phyloP scores from a whole-genome alignment of 2,888 invertebrate genomes.

The Acronicta aceris region DNA sequence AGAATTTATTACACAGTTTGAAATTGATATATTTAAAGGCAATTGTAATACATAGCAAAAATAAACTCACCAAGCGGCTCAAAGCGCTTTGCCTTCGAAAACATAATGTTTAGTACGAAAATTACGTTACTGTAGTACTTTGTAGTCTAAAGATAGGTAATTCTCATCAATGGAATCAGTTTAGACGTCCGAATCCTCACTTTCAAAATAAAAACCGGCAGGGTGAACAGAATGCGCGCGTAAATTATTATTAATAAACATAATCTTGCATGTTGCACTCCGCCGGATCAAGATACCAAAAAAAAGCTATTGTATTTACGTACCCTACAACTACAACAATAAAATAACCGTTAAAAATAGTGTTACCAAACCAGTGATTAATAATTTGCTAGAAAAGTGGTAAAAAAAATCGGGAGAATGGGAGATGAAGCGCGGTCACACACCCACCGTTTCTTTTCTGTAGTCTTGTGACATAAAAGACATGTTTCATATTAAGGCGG shows the following conservation, averaged over 20 bases:
- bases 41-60: neutral
- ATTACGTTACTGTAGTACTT: slow-evolving; percentile 5
- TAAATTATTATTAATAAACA: slow-evolving; percentile 52
- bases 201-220: slow-evolving; percentile 19
- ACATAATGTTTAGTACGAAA: slow-evolving; percentile 69
- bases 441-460: too few relatives aligned
- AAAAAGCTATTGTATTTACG: too few relatives aligned
- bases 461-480: too few relatives aligned
- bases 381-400: too few relatives aligned
- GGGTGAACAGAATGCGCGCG: slow-evolving; percentile 56
- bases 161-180: slow-evolving; percentile 18
- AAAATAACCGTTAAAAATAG: too few relatives aligned
- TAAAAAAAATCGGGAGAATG: too few relatives aligned
- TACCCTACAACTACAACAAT: too few relatives aligned
- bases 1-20: too few relatives aligned
- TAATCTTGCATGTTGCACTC: slow-evolving; percentile 5
- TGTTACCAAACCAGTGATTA: too few relatives aligned
- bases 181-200: slow-evolving; percentile 13
- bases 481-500: too few relatives aligned
- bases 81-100: slow-evolving; percentile 85
- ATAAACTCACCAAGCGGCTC: slow-evolving; percentile 77
- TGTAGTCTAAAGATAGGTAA: slow-evolving; percentile 1
- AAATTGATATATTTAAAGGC: too few relatives aligned
- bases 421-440: too few relatives aligned
- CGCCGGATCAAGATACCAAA: neutral